Evolutionary conservation across 2,113 vertebrate species (phyloP).

Genomic region (Nipponia nippon): DNA sequence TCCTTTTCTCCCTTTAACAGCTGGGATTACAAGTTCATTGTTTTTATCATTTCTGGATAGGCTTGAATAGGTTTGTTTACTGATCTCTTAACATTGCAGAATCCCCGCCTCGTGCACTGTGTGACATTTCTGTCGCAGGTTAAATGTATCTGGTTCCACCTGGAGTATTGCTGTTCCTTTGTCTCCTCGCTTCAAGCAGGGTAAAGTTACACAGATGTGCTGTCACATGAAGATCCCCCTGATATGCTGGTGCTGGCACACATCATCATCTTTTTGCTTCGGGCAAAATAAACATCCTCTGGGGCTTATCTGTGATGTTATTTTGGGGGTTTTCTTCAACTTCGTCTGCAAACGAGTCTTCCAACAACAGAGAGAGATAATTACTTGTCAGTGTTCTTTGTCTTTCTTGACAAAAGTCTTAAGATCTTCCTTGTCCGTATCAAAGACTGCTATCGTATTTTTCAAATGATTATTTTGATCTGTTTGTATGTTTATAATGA

Average conservation of each 20-base stretch:
- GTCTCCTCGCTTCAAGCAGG: slow-evolving; percentile 10
- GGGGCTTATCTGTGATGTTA: slow-evolving; percentile 35
- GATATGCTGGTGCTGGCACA: slow-evolving; percentile 22
- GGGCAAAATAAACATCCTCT: slow-evolving; percentile 44
- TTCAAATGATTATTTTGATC: background rate
- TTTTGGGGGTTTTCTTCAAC: slow-evolving; percentile 4
- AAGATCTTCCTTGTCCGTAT: background rate
- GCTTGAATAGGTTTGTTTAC: slow-evolving; percentile 29
- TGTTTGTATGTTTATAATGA: background rate
- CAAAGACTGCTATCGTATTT: background rate
- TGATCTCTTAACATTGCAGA: background rate
- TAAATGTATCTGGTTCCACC: slow-evolving; percentile 8
- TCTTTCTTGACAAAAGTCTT: background rate
- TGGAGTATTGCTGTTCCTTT: slow-evolving; percentile 3
- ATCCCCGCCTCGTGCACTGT: background rate
- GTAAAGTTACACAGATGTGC: slow-evolving; percentile 49
- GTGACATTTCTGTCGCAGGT: background rate
- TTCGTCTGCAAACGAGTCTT: background rate
- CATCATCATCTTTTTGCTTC: slow-evolving; percentile 30
- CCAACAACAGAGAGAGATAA: background rate
- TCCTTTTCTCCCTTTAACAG: background rate
- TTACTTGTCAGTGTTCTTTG: background rate
- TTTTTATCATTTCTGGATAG: slow-evolving; percentile 21
- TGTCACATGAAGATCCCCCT: slow-evolving; percentile 8
- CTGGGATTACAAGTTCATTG: background rate